These are phyloP conservation scores for Tethya wilhelma DNA, from an alignment of 37 sponge, comb jelly and placozoan genomes.

Conservation along the genomic window DNA sequence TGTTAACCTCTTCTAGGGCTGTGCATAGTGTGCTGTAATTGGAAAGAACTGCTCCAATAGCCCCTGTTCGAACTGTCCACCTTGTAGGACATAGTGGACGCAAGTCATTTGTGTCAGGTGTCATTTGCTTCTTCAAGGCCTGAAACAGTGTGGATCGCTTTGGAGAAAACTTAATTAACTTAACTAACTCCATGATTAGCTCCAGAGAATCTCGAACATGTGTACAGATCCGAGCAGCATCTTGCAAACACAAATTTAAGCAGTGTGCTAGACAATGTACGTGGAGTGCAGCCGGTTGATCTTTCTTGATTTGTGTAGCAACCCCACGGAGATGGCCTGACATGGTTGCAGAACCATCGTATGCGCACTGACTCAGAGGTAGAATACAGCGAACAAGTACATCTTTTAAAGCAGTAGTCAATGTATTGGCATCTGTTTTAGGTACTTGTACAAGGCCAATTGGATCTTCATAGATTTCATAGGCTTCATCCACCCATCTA, in stretches of 20 bases:
- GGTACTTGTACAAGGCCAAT: slow-evolving; percentile 56
- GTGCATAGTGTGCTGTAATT: slow-evolving; percentile 30
- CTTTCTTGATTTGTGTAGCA: slow-evolving; percentile 12
- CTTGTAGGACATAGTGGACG: slow-evolving; percentile 61
- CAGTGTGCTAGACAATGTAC: slow-evolving; percentile 54
- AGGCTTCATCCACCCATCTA: slow-evolving; percentile 56
- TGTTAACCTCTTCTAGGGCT: slow-evolving; percentile 28
- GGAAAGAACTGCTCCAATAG: slow-evolving; percentile 49
- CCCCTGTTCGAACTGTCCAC: slow-evolving; percentile 64
- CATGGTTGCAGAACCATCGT: slow-evolving; percentile 72
- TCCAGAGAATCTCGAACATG: slow-evolving; percentile 52
- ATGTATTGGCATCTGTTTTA: slow-evolving; percentile 59
- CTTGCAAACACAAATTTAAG: slow-evolving; percentile 33
- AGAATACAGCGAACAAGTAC: slow-evolving; percentile 29
- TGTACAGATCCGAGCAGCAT: not conserved
- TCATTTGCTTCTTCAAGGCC: slow-evolving; percentile 17
- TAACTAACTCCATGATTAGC: slow-evolving; percentile 37
- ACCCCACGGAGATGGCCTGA: slow-evolving; percentile 50
- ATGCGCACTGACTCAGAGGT: slow-evolving; percentile 56
- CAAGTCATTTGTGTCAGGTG: slow-evolving; percentile 21
- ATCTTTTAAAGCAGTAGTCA: slow-evolving; percentile 41
- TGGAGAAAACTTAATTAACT: slow-evolving; percentile 49
- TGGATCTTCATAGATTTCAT: slow-evolving; percentile 49
- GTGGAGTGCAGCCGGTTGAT: slow-evolving; percentile 46
- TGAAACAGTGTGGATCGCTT: slow-evolving; percentile 48